Percentiles rank a stretch among this genome's conserved stretches.
These are phyloP conservation scores for Acromyrmex echinatior DNA, from an alignment of 1,140 invertebrate genomes.

Conservation along the genomic window DNA sequence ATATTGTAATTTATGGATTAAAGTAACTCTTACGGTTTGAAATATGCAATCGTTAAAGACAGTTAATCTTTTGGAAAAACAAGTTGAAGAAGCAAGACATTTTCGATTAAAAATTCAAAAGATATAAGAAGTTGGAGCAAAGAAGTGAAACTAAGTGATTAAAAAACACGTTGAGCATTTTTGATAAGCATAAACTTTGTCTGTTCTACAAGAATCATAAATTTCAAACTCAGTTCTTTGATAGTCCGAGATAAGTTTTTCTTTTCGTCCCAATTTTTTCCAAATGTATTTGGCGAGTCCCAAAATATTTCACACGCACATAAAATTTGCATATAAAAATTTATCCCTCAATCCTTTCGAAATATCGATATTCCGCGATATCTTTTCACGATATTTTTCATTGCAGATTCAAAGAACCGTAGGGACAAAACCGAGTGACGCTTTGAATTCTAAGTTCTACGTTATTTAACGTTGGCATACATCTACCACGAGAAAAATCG, in stretches of 20 bases:
- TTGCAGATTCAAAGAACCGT: background rate
- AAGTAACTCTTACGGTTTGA: conserved; percentile 4
- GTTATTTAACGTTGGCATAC: background rate
- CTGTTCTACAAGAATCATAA: conserved; percentile 15
- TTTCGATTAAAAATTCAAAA: conserved; percentile 1
- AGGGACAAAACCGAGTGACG: background rate
- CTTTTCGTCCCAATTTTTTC: background rate
- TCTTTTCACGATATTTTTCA: background rate
- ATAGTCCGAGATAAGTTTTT: conserved; percentile 6
- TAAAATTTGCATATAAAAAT: background rate
- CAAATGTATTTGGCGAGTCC: background rate
- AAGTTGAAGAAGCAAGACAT: background rate
- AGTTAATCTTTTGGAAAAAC: background rate
- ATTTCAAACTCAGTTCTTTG: conserved; percentile 25
- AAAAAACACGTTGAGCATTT: background rate
- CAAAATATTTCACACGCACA: conserved; percentile 9
- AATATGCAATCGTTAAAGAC: background rate
- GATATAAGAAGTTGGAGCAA: background rate
- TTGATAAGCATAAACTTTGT: background rate
- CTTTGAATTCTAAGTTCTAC: background rate
- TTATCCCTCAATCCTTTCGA: background rate
- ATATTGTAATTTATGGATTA: background rate
- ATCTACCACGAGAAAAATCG: background rate
- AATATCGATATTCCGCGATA: background rate
- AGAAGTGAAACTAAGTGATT: conserved; percentile 2